Evolutionary conservation across 1,140 invertebrate genomes (phyloP), one percentile per base, ranked within the genome.

Genomic region (Homarus americanus): DNA sequence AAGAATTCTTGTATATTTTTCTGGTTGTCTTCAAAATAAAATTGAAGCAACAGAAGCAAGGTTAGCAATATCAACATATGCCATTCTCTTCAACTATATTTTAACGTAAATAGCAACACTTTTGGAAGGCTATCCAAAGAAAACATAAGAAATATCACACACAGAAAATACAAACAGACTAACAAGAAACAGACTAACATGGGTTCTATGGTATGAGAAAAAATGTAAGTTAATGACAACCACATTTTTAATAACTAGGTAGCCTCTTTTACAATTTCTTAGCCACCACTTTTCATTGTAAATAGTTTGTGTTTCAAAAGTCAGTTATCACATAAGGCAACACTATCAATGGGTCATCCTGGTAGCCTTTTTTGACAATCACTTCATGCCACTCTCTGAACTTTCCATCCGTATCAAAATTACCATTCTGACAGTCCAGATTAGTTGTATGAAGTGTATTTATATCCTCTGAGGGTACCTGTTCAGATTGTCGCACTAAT

Each of bases 261-360:
- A 78, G 88, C 88, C 88, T 90, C 80, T 76, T 80, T 17, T 38
- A 75, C 17, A 49, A 58, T 82, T 49, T 73, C 78, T 66, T 38
- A 41, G 66, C 76, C 88, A 82, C 80, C 88, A 75, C 36, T 53
- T 49, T 90, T 90, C 88, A 75, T 78, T 90, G 88, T 90, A 83
- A 88, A 88, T 53, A 76, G 53, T 90, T 75, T 91, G 89, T 91
- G 84, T 93, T 93, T 93, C 93, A 93, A 87, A 92, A 98, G 96
- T 98, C 97, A 95, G 97, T 97, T 94, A 98, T 96, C 95, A 98
- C 97, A 95, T 98, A 98, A 95, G 98, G 98, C 96, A 98, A 96
- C 95, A 98, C 97, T 95, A 96, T 96, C 94, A 98, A 95, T 93
- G 95, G 95, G 94, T 97, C 96, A 93, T 95, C 96, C 94, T 95